Conservation (phyloP, 2,113 vertebrate species). For the Smithornis capensis region DNA sequence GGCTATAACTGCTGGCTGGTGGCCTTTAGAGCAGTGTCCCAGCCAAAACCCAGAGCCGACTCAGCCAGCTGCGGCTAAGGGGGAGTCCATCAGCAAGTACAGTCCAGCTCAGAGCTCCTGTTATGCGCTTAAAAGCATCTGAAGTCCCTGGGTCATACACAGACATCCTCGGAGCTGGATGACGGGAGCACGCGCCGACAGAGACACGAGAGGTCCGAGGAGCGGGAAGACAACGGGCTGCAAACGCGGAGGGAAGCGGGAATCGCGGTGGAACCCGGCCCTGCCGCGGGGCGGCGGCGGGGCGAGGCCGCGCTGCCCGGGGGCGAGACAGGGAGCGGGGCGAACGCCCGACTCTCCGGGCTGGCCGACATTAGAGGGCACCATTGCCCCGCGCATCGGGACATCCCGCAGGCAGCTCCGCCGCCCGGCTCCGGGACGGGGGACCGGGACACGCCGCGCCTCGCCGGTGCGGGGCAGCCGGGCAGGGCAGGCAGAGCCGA, state of each 20-base stretch:
- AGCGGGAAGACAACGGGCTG: neutral
- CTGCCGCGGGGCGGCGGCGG: neutral
- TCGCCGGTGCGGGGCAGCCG: neutral
- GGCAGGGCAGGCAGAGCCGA: neutral
- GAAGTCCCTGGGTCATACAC: fast-evolving
- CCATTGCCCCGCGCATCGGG: neutral
- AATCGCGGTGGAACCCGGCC: neutral
- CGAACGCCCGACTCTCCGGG: neutral
- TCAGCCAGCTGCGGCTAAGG: fast-evolving
- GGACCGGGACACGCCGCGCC: neutral
- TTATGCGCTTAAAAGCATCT: fast-evolving
- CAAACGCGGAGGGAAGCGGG: fast-evolving
- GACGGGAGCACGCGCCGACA: neutral
- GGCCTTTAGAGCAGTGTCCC: neutral
- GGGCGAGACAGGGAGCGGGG: neutral
- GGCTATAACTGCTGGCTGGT: neutral
- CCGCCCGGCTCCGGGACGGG: neutral
- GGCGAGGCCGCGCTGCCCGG: neutral
- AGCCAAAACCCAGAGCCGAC: neutral
- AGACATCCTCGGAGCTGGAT: neutral
- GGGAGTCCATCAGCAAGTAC: fast-evolving
- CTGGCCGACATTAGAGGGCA: conserved; percentile 54
- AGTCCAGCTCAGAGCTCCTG: neutral
- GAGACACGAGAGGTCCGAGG: fast-evolving
- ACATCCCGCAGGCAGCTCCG: neutral